Conservation (phyloP, 1,140 invertebrate species). For the Hycleus phaleratus region DNA sequence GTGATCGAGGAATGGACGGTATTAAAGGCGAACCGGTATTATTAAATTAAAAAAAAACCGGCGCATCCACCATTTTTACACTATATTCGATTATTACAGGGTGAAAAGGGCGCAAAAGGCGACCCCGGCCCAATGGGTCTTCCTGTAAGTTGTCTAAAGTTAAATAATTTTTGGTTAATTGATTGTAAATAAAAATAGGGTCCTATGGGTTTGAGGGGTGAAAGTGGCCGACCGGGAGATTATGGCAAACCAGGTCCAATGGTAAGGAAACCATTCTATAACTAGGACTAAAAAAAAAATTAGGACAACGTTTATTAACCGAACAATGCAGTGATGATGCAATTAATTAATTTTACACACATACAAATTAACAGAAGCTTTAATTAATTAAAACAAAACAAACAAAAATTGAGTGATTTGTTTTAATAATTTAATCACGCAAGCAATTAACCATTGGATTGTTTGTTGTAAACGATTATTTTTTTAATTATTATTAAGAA, state of each 20-base stretch:
- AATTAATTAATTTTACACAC: slow-evolving; percentile 22
- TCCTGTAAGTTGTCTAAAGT: slow-evolving; percentile 62
- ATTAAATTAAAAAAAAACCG: neutral
- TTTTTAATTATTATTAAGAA: slow-evolving; percentile 13
- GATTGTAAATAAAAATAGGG: slow-evolving; percentile 49
- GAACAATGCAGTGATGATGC: slow-evolving; percentile 32
- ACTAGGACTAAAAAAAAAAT: slow-evolving; percentile 24
- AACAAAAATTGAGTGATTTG: neutral
- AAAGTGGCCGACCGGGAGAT: slow-evolving; percentile 64
- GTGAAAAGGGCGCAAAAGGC: slow-evolving; percentile 81
- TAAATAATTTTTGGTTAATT: neutral
- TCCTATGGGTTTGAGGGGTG: slow-evolving; percentile 81
- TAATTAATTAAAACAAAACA: neutral
- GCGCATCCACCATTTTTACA: neutral
- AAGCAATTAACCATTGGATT: slow-evolving; percentile 24
- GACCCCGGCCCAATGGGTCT: slow-evolving; percentile 91
- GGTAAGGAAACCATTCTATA: slow-evolving; percentile 55
- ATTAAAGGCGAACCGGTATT: slow-evolving; percentile 79
- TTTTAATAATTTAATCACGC: too few relatives aligned
- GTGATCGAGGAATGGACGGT: slow-evolving; percentile 77
- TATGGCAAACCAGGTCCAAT: slow-evolving; percentile 66
- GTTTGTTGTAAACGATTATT: slow-evolving; percentile 16
- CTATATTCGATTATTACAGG: slow-evolving; percentile 52
- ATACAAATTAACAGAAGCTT: slow-evolving; percentile 9
- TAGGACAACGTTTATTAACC: slow-evolving; percentile 27